phyloP scores from a whole-genome alignment of 1,140 invertebrate genomes.

The Kradibia gibbosae region DNA sequence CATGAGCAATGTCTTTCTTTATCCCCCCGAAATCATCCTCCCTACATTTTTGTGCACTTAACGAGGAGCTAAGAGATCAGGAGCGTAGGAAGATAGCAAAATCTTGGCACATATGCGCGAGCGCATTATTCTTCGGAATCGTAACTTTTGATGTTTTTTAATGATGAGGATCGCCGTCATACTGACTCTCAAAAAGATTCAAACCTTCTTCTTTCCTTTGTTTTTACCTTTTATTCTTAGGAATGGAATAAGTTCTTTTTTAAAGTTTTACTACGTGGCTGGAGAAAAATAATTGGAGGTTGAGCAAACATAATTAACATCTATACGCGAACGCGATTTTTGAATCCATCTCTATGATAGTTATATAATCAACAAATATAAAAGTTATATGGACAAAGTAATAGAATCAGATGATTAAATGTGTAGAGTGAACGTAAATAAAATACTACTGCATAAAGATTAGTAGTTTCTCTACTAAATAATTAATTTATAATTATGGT shows the following conservation, averaged over 20 bases:
- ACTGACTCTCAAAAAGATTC: conserved; percentile 24
- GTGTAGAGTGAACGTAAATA: too few species aligned
- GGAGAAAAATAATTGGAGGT: conserved; percentile 44
- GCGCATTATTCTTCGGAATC: conserved; percentile 43
- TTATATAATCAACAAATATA: background rate
- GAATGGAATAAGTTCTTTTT: conserved; percentile 24
- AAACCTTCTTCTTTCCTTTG: background rate
- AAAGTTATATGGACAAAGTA: too few species aligned
- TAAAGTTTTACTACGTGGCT: background rate
- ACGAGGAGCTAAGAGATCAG: conserved; percentile 35
- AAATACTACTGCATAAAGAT: too few species aligned
- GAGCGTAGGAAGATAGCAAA: background rate
- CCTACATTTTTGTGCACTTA: conserved; percentile 4
- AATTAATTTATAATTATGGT: too few species aligned
- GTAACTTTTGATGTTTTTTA: conserved; percentile 51
- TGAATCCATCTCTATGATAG: background rate
- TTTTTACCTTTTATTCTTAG: conserved; percentile 19
- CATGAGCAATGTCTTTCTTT: conserved; percentile 42
- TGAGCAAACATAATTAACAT: conserved; percentile 43
- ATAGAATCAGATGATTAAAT: too few species aligned
- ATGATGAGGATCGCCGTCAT: conserved; percentile 11
- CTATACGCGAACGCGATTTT: background rate
- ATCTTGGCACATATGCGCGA: conserved; percentile 8
- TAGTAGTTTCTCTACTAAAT: too few species aligned
- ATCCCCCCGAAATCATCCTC: background rate